These are phyloP conservation scores for Numenius arquata DNA, from an alignment of 2,113 vertebrate genomes.

Conservation along the genomic window DNA sequence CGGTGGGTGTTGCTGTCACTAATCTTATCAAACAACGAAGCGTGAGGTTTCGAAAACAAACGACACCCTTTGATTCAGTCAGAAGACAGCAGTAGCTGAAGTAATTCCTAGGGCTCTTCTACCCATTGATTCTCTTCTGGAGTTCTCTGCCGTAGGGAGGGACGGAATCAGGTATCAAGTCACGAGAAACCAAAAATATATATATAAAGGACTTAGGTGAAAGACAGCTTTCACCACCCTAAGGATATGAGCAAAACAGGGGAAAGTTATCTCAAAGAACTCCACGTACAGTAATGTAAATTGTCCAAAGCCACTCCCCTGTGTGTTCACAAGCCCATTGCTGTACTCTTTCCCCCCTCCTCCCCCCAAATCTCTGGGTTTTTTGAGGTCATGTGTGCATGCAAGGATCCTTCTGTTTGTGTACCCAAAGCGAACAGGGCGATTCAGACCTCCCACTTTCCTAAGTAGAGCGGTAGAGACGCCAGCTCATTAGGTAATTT, in stretches of 20 bases:
- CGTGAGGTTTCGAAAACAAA: background rate
- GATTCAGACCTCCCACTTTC: background rate
- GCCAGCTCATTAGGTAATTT: slow-evolving; percentile 13
- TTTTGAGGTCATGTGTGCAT: background rate
- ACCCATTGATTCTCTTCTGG: background rate
- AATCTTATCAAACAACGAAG: background rate
- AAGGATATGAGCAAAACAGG: background rate
- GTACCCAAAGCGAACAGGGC: background rate
- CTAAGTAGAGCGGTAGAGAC: background rate
- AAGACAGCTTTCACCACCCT: background rate
- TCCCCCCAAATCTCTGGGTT: background rate
- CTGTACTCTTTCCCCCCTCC: background rate
- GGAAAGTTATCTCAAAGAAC: background rate
- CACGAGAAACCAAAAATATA: background rate
- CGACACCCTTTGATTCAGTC: background rate
- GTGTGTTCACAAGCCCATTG: background rate
- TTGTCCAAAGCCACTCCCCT: background rate
- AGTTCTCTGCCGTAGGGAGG: background rate
- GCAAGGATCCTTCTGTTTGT: background rate
- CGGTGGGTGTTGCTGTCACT: background rate
- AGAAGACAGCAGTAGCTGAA: background rate
- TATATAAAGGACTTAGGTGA: accelerated
- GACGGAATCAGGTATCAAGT: background rate
- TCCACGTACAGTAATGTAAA: accelerated
- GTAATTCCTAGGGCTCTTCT: background rate